Evolutionary conservation across 2,888 invertebrate genomes (phyloP).

Genomic region (Lithophane socia): DNA sequence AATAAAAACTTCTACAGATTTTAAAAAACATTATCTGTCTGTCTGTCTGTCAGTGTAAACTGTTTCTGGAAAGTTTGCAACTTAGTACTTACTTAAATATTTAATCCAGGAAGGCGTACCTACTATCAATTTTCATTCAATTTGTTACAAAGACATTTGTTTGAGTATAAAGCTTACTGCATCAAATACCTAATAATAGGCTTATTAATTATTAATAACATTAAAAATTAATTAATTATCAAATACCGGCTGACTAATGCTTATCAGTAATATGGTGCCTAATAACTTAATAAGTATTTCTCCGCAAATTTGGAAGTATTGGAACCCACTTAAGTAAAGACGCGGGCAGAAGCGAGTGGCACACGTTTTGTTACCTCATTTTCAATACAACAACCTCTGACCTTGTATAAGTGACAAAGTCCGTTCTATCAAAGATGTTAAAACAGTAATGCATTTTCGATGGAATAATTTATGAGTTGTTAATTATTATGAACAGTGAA

Average conservation of each 20-base stretch:
- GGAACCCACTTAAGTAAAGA: neutral
- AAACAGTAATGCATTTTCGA: slow-evolving; percentile 22
- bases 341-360: neutral
- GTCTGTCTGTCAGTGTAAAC: neutral
- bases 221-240: neutral
- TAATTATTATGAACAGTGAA: slow-evolving; percentile 9
- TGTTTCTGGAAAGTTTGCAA: neutral
- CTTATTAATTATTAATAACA: neutral
- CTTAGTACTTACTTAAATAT: neutral
- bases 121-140: neutral
- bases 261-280: neutral
- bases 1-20: neutral
- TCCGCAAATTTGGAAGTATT: neutral
- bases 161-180: neutral
- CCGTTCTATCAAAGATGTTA: slow-evolving; percentile 30
- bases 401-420: slow-evolving; percentile 63
- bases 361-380: slow-evolving; percentile 46
- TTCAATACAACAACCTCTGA: slow-evolving; percentile 52
- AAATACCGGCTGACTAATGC: neutral
- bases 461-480: neutral
- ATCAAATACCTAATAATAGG: neutral
- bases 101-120: neutral
- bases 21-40: neutral
- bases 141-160: neutral
- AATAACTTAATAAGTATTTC: neutral